Percentiles rank a stretch among this genome's conserved stretches.
Evolutionary conservation across 1,140 invertebrate species (phyloP).

Genomic region (Macrobrachium rosenbergii): DNA sequence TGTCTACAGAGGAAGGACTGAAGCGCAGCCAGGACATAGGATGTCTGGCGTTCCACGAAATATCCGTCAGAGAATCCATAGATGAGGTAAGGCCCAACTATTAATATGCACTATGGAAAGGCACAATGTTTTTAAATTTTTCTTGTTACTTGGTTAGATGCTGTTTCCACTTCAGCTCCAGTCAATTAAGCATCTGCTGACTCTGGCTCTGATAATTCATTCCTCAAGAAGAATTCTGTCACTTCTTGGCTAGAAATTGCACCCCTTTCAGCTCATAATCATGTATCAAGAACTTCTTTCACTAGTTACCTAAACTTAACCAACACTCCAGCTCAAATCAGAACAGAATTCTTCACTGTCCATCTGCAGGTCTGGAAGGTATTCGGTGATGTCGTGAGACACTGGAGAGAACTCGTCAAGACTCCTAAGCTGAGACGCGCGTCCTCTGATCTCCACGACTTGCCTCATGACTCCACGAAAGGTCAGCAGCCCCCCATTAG

Average conservation of each 20-base stretch:
- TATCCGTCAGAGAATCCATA: slow-evolving; percentile 85
- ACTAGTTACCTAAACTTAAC: neutral
- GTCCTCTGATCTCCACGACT: slow-evolving; percentile 47
- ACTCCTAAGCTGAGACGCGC: slow-evolving; percentile 42
- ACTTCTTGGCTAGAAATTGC: too few species aligned
- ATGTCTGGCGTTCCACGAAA: slow-evolving; percentile 86
- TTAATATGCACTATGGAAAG: too few species aligned
- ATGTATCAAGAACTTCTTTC: too few species aligned
- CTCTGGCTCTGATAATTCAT: too few species aligned
- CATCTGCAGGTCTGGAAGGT: slow-evolving; percentile 37
- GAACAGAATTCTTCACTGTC: neutral
- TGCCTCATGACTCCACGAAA: slow-evolving; percentile 26
- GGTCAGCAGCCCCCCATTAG: slow-evolving; percentile 36
- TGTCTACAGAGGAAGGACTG: slow-evolving; percentile 79
- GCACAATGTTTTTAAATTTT: too few species aligned
- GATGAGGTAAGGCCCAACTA: slow-evolving; percentile 67
- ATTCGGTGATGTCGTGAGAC: slow-evolving; percentile 39
- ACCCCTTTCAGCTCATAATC: too few species aligned
- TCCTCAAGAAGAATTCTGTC: too few species aligned
- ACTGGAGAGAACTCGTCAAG: slow-evolving; percentile 44
- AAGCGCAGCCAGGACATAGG: slow-evolving; percentile 80
- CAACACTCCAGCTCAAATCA: neutral
- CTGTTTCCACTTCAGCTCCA: too few species aligned
- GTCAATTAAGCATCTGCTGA: too few species aligned
- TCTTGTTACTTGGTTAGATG: too few species aligned